Conservation (phyloP, 2,888 invertebrate genomes). For the Slavum lentiscoides region DNA sequence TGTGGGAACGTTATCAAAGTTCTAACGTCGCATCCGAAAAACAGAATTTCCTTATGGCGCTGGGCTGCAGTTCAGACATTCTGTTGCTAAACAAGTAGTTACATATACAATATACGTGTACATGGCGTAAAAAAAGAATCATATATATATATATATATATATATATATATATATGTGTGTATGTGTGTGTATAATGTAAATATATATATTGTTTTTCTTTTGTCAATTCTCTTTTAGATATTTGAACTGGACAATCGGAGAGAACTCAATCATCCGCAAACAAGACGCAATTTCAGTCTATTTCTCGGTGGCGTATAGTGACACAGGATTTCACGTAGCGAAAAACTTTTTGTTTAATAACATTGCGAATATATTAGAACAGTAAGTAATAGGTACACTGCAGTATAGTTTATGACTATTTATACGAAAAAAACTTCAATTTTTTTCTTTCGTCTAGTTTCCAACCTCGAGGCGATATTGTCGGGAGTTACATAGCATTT, state of each 20-base stretch:
- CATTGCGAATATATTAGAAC: conserved; percentile 67
- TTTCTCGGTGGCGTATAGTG: conserved; percentile 66
- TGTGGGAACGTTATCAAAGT: conserved; percentile 68
- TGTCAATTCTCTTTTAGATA: conserved; percentile 63
- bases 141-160: not conserved
- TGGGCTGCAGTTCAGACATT: conserved; percentile 62
- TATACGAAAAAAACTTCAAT: too few species aligned
- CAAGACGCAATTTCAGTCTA: conserved; percentile 73
- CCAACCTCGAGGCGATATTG: conserved; percentile 61
- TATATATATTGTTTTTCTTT: not conserved
- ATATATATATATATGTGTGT: too few species aligned
- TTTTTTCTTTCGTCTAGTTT: conserved; percentile 60
- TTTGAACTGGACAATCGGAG: conserved; percentile 69
- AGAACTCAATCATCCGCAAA: conserved; percentile 68
- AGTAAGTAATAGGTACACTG: too few species aligned
- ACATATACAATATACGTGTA: not conserved
- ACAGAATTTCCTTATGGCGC: conserved; percentile 66
- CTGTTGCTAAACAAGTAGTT: conserved; percentile 61
- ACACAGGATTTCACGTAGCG: conserved; percentile 72
- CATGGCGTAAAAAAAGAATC: conserved; percentile 58
- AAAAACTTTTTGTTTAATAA: conserved; percentile 72
- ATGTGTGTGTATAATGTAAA: too few species aligned
- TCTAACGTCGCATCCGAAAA: conserved; percentile 73
- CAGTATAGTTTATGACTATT: too few species aligned
- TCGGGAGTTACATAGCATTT: conserved; percentile 61